Percentiles rank a stretch among this genome's conserved stretches.
These are phyloP conservation scores for Cerceris ruficornis DNA, from an alignment of 2,888 invertebrate genomes.

Conservation along the genomic window DNA sequence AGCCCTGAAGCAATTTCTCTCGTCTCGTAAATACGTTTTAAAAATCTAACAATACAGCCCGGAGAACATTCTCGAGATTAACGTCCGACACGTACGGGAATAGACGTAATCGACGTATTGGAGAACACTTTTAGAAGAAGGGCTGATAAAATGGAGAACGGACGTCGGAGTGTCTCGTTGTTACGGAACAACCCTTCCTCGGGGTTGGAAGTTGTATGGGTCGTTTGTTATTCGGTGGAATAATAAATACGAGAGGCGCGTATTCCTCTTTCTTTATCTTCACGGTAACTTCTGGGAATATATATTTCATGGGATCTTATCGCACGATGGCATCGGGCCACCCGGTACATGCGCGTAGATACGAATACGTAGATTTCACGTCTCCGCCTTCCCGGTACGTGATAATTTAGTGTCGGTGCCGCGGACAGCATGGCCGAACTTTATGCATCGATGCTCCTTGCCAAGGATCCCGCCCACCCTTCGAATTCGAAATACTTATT, in stretches of 20 bases:
- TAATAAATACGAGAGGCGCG: not conserved
- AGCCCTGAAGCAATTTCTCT: slow-evolving; percentile 26
- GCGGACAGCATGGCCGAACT: slow-evolving; percentile 61
- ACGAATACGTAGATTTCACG: slow-evolving; percentile 56
- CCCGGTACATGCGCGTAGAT: slow-evolving; percentile 3
- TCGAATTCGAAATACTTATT: slow-evolving; percentile 66
- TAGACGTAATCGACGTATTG: not conserved
- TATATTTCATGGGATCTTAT: slow-evolving; percentile 15
- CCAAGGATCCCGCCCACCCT: slow-evolving; percentile 67
- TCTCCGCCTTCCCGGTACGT: slow-evolving; percentile 32
- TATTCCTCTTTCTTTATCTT: not conserved
- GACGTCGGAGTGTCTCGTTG: no score
- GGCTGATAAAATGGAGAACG: no score
- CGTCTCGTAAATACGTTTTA: slow-evolving; percentile 28
- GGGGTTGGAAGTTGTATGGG: no score
- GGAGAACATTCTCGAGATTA: slow-evolving; percentile 10
- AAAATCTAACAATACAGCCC: slow-evolving; percentile 23
- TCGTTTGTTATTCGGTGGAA: no score
- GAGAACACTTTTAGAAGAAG: no score
- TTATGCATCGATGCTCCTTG: slow-evolving; percentile 67
- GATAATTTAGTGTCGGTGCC: slow-evolving; percentile 71
- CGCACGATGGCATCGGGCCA: slow-evolving; percentile 19
- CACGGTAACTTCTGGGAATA: not conserved
- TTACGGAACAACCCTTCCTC: no score
- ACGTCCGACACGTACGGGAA: slow-evolving; percentile 14